Conservation (phyloP, 1,140 invertebrate species). For the Meloidogyne exigua region DNA sequence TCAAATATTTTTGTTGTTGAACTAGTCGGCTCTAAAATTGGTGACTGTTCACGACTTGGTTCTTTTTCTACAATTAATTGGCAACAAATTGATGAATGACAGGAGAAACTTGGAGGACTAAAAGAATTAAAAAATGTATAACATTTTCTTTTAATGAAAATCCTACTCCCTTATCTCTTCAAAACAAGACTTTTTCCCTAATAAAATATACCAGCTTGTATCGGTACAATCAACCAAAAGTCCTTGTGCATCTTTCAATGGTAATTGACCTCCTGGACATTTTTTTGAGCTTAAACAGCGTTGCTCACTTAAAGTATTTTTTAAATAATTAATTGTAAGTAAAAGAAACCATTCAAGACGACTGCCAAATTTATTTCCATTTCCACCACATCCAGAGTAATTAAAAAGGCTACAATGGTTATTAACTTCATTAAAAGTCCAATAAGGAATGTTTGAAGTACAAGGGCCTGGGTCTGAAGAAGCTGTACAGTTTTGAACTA, state of each 20-base stretch:
- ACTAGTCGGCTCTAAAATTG: neutral
- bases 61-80: slow-evolving; percentile 50
- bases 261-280: slow-evolving; percentile 39
- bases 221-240: slow-evolving; percentile 50
- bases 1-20: neutral
- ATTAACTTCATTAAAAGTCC: slow-evolving; percentile 52
- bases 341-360: slow-evolving; percentile 45
- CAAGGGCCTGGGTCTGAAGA: slow-evolving; percentile 48
- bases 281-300: slow-evolving; percentile 49
- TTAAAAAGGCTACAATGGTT: slow-evolving; percentile 48
- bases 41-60: neutral
- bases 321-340: neutral
- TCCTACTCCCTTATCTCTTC: too few relatives aligned
- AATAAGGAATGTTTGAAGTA: slow-evolving; percentile 37
- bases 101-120: slow-evolving; percentile 53
- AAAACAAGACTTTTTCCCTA: too few relatives aligned
- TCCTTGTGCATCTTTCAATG: slow-evolving; percentile 47
- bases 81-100: slow-evolving; percentile 55
- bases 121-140: neutral
- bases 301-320: slow-evolving; percentile 21
- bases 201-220: neutral
- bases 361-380: slow-evolving; percentile 64
- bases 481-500: slow-evolving; percentile 54
- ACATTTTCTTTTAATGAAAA: too few relatives aligned
- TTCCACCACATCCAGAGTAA: slow-evolving; percentile 64